Percentiles rank a stretch among this genome's conserved stretches.
Conservation (phyloP, 2,888 invertebrate genomes). For the Oasisia sp. region DNA sequence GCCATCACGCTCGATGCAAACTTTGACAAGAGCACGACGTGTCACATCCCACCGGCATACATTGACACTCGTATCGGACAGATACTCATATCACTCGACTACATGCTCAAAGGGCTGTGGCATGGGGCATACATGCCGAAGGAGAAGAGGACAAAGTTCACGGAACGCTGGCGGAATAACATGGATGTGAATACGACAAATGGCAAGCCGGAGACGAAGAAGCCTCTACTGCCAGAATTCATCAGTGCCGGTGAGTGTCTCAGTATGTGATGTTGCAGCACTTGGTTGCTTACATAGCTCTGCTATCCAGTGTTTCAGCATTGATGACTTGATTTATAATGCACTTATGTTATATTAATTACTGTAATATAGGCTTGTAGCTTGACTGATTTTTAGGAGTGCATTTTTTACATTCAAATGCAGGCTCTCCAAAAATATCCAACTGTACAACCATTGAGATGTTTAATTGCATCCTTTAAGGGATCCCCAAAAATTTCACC, state of each 20-base stretch:
- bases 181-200: slow-evolving; percentile 58
- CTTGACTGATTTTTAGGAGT: background rate
- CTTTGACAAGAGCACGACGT: slow-evolving; percentile 62
- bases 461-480: no score
- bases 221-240: slow-evolving; percentile 62
- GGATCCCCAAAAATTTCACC: no score
- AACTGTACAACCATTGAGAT: no score
- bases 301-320: background rate
- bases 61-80: slow-evolving; percentile 63
- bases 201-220: slow-evolving; percentile 62
- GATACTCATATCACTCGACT: slow-evolving; percentile 63
- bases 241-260: slow-evolving; percentile 53
- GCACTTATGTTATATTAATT: background rate
- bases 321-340: background rate
- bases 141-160: slow-evolving; percentile 64
- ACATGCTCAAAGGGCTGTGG: slow-evolving; percentile 65
- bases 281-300: background rate
- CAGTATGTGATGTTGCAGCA: background rate
- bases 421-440: no score
- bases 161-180: slow-evolving; percentile 63
- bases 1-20: slow-evolving; percentile 62
- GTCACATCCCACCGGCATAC: slow-evolving; percentile 64
- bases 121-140: slow-evolving; percentile 64
- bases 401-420: no score
- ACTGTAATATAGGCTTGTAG: background rate